Conservation (phyloP, 2,888 invertebrate genomes). For the Uloborus plumipes region DNA sequence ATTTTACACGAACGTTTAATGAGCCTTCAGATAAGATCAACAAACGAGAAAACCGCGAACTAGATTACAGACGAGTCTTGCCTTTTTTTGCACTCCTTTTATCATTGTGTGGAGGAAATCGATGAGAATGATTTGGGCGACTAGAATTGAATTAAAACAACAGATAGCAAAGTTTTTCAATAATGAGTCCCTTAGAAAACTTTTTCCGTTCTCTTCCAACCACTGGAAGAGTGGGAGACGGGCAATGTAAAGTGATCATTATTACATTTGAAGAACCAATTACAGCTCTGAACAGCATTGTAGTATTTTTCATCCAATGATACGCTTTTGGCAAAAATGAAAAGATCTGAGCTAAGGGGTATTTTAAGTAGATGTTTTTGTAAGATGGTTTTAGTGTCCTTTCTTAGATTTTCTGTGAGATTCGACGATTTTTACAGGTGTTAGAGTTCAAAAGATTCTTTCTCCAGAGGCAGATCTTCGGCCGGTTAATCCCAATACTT, state of each 20-base stretch:
- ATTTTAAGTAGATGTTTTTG: too few species aligned
- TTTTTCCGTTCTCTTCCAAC: slow-evolving; percentile 19
- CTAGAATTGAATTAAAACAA: slow-evolving; percentile 55
- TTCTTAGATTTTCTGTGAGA: too few species aligned
- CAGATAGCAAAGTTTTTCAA: slow-evolving; percentile 58
- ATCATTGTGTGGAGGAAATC: slow-evolving; percentile 40
- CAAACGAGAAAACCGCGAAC: slow-evolving; percentile 40
- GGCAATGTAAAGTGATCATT: slow-evolving; percentile 6
- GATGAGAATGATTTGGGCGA: slow-evolving; percentile 39
- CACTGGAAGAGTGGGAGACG: not conserved
- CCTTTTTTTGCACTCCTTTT: slow-evolving; percentile 33
- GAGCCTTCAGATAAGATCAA: slow-evolving; percentile 55
- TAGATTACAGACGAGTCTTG: slow-evolving; percentile 14
- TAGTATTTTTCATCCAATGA: slow-evolving; percentile 10
- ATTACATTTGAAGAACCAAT: slow-evolving; percentile 10
- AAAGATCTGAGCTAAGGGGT: too few species aligned
- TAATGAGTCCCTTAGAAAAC: slow-evolving; percentile 32
- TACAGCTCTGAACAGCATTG: slow-evolving; percentile 8
- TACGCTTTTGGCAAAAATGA: too few species aligned
- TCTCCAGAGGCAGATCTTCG: too few species aligned
- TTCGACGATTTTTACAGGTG: too few species aligned
- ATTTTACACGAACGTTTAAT: slow-evolving; percentile 35
- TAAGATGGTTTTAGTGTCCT: too few species aligned
- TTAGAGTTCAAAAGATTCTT: too few species aligned
- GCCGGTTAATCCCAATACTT: too few species aligned